Evolutionary conservation across 2,113 vertebrate species (phyloP).

Genomic region (Mastomys coucha): DNA sequence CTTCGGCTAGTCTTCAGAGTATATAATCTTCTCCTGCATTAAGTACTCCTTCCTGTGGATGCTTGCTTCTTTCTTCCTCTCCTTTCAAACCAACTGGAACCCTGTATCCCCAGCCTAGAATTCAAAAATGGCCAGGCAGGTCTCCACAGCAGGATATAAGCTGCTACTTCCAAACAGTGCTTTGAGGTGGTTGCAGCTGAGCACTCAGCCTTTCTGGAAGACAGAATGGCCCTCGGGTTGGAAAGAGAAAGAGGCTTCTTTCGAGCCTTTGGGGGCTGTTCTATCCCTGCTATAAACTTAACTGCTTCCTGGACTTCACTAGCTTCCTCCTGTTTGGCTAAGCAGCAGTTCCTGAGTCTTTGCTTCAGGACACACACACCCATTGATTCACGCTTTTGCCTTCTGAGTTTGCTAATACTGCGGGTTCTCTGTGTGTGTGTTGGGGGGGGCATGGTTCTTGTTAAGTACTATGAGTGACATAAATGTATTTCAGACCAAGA

Average conservation of each 20-base stretch:
- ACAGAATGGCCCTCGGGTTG: neutral
- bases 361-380: neutral
- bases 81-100: conserved; percentile 29
- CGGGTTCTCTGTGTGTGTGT: too few species aligned
- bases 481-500: neutral
- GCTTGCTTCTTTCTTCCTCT: conserved; percentile 8
- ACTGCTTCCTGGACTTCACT: conserved; percentile 77
- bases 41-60: conserved; percentile 19
- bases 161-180: neutral
- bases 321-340: neutral
- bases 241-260: conserved; percentile 71
- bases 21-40: conserved; percentile 16
- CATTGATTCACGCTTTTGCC: neutral
- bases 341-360: neutral
- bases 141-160: neutral
- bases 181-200: neutral
- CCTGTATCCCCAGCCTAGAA: neutral
- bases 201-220: neutral
- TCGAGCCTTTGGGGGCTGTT: conserved; percentile 23
- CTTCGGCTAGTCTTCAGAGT: conserved; percentile 29
- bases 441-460: neutral
- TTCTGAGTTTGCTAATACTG: conserved; percentile 6
- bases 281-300: conserved; percentile 76
- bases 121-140: neutral
- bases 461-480: neutral